A percentile compares a stretch with the other conserved stretches of the same genome.
These are phyloP conservation scores for Sylvilagus floridanus DNA, from an alignment of 2,797 vertebrate genomes.

Conservation along the genomic window DNA sequence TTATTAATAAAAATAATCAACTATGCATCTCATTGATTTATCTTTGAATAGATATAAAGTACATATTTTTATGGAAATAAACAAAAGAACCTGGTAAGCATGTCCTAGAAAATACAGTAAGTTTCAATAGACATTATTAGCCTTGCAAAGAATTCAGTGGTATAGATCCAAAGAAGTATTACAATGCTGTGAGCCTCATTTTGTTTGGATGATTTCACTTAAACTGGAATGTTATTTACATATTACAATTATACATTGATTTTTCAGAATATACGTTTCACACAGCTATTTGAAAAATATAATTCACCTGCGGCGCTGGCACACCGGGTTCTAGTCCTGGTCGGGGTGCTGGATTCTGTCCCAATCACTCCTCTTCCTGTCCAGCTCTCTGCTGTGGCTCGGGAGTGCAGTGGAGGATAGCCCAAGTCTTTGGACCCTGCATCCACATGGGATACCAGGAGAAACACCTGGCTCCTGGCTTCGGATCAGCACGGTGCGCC, in stretches of 20 bases:
- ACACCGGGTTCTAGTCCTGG: too few species aligned
- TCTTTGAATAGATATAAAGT: background rate
- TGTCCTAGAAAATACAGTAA: background rate
- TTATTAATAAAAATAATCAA: background rate
- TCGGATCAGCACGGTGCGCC: accelerated
- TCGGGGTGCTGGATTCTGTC: too few species aligned
- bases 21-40: background rate
- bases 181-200: background rate
- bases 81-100: background rate
- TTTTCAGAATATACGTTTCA: background rate
- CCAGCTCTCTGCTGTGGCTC: too few species aligned
- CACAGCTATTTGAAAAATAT: background rate
- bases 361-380: too few species aligned
- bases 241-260: background rate
- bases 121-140: background rate
- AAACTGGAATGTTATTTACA: conserved; percentile 2
- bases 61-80: background rate
- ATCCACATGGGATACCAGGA: too few species aligned
- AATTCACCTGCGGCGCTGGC: too few species aligned
- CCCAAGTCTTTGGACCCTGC: too few species aligned
- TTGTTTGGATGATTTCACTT: background rate
- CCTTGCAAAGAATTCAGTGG: background rate
- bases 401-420: too few species aligned
- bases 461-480: too few species aligned
- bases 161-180: background rate